Percentiles rank a stretch among this genome's conserved stretches.
Conservation (phyloP, 2,888 invertebrate species). For the Spicauda simplicius region DNA sequence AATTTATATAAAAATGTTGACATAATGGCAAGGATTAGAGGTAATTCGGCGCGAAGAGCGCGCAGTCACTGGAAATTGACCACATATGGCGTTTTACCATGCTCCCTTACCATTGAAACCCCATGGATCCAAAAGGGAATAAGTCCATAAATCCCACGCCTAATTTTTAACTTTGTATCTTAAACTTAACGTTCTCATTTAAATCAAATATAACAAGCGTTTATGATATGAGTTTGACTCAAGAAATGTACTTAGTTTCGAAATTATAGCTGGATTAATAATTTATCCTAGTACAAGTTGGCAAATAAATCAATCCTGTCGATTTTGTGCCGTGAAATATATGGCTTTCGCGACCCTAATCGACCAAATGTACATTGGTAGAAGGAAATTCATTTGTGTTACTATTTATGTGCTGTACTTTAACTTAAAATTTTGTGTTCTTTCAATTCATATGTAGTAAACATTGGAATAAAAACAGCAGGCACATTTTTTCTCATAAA, state of each 20-base stretch:
- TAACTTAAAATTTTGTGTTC: no score
- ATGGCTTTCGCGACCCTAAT: constrained; percentile 21
- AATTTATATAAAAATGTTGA: constrained; percentile 70
- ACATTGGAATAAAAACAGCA: no score
- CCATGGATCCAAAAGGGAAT: constrained; percentile 19
- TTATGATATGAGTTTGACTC: not conserved
- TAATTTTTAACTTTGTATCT: constrained; percentile 10
- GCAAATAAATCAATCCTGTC: constrained; percentile 56
- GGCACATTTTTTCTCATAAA: no score
- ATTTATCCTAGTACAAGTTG: constrained; percentile 60
- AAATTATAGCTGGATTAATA: constrained; percentile 65
- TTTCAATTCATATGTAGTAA: no score
- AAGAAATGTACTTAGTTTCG: constrained; percentile 46
- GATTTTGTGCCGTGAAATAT: constrained; percentile 38
- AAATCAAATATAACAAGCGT: not conserved
- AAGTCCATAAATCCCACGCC: constrained; percentile 9
- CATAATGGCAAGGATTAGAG: constrained; percentile 72
- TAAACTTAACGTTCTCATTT: constrained; percentile 33
- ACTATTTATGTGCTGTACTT: no score
- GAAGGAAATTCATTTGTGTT: not conserved
- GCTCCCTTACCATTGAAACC: constrained; percentile 38
- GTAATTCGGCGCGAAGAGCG: constrained; percentile 68
- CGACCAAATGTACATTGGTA: constrained; percentile 12
- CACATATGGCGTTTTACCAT: constrained; percentile 71
- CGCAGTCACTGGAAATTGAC: constrained; percentile 61